Evolutionary conservation across 2,113 vertebrate genomes (phyloP).

Genomic region (Nothobranchius furzeri): DNA sequence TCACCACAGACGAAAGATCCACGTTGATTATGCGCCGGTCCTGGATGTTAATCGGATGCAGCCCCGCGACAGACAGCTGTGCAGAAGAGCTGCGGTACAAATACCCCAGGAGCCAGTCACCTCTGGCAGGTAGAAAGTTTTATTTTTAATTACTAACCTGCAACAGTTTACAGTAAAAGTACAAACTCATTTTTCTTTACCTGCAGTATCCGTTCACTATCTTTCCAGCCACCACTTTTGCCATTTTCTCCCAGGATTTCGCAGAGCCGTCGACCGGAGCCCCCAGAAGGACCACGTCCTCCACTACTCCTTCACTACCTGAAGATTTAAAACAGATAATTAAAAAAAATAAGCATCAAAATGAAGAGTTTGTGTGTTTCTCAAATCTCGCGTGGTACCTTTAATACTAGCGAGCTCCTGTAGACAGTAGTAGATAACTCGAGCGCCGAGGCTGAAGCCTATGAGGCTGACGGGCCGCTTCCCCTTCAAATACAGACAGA

Average conservation of each 20-base stretch:
- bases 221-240: constrained; percentile 88
- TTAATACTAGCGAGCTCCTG: constrained; percentile 92
- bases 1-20: constrained; percentile 92
- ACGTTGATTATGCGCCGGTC: constrained; percentile 89
- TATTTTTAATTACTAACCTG: too few species aligned
- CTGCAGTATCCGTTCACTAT: constrained; percentile 96
- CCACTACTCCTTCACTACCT: constrained; percentile 90
- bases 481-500: constrained; percentile 80
- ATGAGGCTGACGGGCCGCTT: constrained; percentile 91
- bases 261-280: constrained; percentile 93
- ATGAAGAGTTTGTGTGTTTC: background rate
- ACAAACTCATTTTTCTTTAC: constrained; percentile 59
- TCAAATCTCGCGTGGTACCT: constrained; percentile 72
- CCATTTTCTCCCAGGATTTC: constrained; percentile 87
- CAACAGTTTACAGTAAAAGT: too few species aligned
- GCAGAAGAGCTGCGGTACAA: constrained; percentile 93
- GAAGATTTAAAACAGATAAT: constrained; percentile 22
- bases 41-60: constrained; percentile 87
- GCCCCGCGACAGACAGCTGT: constrained; percentile 88
- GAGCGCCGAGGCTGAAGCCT: constrained; percentile 95
- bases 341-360: background rate
- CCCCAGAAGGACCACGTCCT: constrained; percentile 91
- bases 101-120: constrained; percentile 94
- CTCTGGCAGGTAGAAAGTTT: constrained; percentile 73
- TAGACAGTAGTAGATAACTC: constrained; percentile 97